phyloP scores from a whole-genome alignment of 2,888 invertebrate species.

The Apotomis turbidana region DNA sequence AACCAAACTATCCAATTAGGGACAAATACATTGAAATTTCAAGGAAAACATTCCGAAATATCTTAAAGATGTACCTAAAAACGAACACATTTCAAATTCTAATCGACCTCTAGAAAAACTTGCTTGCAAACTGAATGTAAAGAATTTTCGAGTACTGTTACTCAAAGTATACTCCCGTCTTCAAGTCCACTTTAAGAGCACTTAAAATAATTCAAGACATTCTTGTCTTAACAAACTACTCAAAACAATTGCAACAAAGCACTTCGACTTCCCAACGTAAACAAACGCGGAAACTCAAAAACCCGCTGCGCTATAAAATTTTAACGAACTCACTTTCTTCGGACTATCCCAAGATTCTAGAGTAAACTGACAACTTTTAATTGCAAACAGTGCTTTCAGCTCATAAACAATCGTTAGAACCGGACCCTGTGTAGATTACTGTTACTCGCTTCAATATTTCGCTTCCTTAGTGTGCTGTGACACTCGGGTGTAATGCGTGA shows the following conservation, averaged over 20 bases:
- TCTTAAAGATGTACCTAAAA: no score
- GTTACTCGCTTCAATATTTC: constrained; percentile 46
- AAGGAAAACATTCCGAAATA: no score
- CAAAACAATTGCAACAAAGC: constrained; percentile 29
- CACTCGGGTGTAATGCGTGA: constrained; percentile 9
- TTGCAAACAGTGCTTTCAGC: constrained; percentile 42
- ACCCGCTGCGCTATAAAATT: constrained; percentile 27
- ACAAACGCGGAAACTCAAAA: constrained; percentile 12
- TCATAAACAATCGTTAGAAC: constrained; percentile 47
- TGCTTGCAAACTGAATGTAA: neutral
- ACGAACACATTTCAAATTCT: no score
- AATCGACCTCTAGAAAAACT: no score
- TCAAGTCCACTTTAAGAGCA: neutral
- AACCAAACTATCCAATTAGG: no score
- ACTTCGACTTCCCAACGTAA: constrained; percentile 28
- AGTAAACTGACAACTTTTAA: constrained; percentile 44
- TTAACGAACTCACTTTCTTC: constrained; percentile 27
- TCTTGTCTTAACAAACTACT: constrained; percentile 23
- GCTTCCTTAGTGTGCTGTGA: constrained; percentile 32
- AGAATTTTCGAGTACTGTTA: neutral
- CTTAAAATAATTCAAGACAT: constrained; percentile 14
- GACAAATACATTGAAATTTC: no score
- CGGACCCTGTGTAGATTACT: constrained; percentile 40
- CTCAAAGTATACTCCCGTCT: neutral
- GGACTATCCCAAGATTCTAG: constrained; percentile 8